Conservation (phyloP, 2,113 vertebrate species). For the Alces alces region DNA sequence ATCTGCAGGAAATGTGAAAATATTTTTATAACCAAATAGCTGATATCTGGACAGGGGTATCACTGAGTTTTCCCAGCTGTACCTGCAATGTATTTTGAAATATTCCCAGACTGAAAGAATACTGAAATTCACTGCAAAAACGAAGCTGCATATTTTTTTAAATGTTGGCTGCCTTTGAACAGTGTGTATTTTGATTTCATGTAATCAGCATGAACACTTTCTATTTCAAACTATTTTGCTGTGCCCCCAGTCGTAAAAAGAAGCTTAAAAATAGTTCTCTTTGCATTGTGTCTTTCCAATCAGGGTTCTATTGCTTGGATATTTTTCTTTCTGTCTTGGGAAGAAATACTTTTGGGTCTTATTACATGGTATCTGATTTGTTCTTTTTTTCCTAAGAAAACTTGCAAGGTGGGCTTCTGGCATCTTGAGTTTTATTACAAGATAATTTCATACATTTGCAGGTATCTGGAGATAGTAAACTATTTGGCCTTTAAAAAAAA, state of each 20-base stretch:
- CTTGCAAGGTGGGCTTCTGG: conserved; percentile 24
- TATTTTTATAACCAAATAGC: conserved; percentile 84
- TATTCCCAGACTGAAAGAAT: conserved; percentile 65
- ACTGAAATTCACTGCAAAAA: conserved; percentile 72
- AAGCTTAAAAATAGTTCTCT: conserved; percentile 76
- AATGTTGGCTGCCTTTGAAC: conserved; percentile 67
- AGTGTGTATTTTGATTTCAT: conserved; percentile 76
- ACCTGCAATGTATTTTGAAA: conserved; percentile 77
- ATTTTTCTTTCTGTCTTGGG: conserved; percentile 67
- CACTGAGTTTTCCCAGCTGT: conserved; percentile 83
- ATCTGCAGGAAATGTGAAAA: conserved; percentile 86
- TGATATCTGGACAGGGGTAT: conserved; percentile 76
- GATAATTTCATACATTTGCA: conserved; percentile 24
- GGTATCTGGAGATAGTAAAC: conserved; percentile 20
- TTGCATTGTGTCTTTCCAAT: conserved; percentile 70
- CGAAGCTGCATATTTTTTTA: conserved; percentile 50
- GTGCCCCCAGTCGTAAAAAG: conserved; percentile 71
- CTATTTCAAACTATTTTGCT: conserved; percentile 70
- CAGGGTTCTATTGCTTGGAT: conserved; percentile 60
- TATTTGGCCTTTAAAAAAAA: not conserved
- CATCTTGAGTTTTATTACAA: not conserved
- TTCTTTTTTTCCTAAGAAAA: conserved; percentile 57
- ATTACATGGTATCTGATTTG: conserved; percentile 53
- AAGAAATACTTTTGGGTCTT: conserved; percentile 64
- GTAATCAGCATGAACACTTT: conserved; percentile 76